Evolutionary conservation across 2,888 invertebrate species (phyloP), one percentile per base, ranked within the genome.

Genomic region (Subacronicta megacephala): DNA sequence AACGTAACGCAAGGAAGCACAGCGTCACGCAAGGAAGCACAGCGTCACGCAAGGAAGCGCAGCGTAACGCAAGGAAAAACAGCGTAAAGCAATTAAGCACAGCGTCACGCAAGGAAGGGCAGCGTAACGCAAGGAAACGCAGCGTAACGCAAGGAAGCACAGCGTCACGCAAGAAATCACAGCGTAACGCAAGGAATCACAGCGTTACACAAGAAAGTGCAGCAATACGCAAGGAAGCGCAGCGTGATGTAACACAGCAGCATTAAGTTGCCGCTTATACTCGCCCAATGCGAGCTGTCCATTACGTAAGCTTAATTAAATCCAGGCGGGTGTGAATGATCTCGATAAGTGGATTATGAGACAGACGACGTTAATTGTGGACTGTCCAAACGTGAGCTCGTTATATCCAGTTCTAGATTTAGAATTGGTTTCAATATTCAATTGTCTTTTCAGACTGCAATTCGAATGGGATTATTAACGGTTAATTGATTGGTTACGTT

Each of bases 311-410:
- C 47, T 66, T 70, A 70, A 78, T 77, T 67, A 75, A 72, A 69
- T 61, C 56, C 38, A 66, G 52, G 44, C 46, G 50, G 56, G 79
- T 78, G 81, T 77, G 75, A 82, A 82, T 69, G 75, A 58, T 64
- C 77, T 62, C 56, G 16, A 29, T 81, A 82, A 80, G 68, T 77
- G 73, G 81, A 82, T 81, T 75, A 81, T 33, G 56, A 59, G 71
- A 61, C 57, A 29, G 54, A 57, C 69, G 49, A 62, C 53, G 61
- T 62, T 70, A 62, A 60, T 62, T 66, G 55, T 60, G 15, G 56
- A 58, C 47, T 62, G 33, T 23, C 52, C 29, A 26, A 52, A 40
- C 36, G 31, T 29, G 37, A 52, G 36, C 47, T 51, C 41, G 70
- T 46, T 66, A 35, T 26, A 40, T 40, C 37, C 13, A 63, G 69